Base-by-base conservation (phyloP, 2,113 vertebrate genomes). In the Heterotilapia buettikoferi region DNA sequence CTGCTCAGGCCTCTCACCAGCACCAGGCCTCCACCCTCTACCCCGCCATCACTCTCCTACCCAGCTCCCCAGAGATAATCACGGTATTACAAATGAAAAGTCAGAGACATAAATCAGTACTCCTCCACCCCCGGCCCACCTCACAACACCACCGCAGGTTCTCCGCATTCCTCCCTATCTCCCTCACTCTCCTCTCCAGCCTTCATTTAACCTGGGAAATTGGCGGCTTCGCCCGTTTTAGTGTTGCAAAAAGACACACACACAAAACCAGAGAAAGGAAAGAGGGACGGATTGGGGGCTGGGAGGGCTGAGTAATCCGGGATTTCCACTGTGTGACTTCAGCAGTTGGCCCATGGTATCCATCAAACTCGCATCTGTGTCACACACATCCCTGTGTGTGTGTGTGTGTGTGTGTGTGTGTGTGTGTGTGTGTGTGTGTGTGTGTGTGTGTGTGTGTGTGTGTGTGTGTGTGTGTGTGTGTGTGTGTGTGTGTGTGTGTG, bases 41-140 rank as follows among this genome's bases (percentile, higher is more conserved):
- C 26, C 81, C 63, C 63, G 63, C 29, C 79, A 38, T 38, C 87
- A 31, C 83, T 88, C 90, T 93, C 90, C 87, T 90, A 84, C 88
- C 90, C 81, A 68, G 83, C 85, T 95, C 93, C 92, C 89, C 80
- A 87, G 90, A 90, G 94, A 94, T 94, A 95, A 95, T 95, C 94
- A 95, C 57, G 92, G 89, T 91, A 93, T 95, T 94, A 94, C 93
- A 93, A 94, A 94, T 95, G 94, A 95, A 95, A 95, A 94, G 95
- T 95, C 95, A 94, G 88, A 88, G 94, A 90, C 91, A 95, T 95
- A 95, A 94, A 95, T 96, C 93, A 94, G 92, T 33, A 87, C 31
- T 38, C 33, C 82, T 71, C 80, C 71, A 79, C 24, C 82, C 83
- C 33, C 66, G 3, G 43, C 24, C 45, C 73, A 78, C 43, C 45